A percentile compares a stretch with the other conserved stretches of the same genome.
phyloP scores from a whole-genome alignment of 2,113 vertebrate genomes.

The human region GRCh38 chr5:86791001-86791500 shows the following conservation, averaged over 20 bases:
- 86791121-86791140: neutral
- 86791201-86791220: neutral
- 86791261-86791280: neutral
- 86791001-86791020: neutral
- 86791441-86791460: neutral
- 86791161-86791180: neutral
- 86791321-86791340: neutral
- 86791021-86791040: neutral
- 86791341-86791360: neutral
- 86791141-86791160: neutral
- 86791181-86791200: neutral
- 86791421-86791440: neutral
- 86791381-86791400: neutral
- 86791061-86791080: neutral
- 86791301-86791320: neutral
- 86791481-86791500: neutral
- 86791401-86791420: neutral
- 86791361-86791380: neutral
- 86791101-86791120: neutral
- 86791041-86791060: neutral
- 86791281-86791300: neutral
- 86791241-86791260: neutral
- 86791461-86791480: neutral
- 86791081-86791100: neutral
- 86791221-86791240: neutral